Evolutionary conservation across 2,888 invertebrate genomes (phyloP), one percentile per base, ranked within the genome.

Genomic region (Odontothrips loti): DNA sequence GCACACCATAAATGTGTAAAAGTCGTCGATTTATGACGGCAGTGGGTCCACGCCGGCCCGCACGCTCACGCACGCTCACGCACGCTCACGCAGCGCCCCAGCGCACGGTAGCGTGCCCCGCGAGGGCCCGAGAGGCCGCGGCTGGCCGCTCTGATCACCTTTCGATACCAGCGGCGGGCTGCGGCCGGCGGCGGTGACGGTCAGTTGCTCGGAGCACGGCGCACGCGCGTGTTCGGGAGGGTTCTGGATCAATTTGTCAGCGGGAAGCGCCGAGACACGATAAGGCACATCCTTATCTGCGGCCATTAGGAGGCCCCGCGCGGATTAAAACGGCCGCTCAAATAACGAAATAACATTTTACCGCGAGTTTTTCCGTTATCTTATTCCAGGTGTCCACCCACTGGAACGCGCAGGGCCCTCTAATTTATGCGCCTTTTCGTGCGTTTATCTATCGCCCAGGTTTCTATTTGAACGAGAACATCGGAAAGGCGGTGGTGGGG

Each of bases 1-100:
- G 34, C 68, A 75, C 68, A 75, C 27, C 68, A 27, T 68, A 68
- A 68, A 68, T 68, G 68, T 68, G 68, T n/a, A 68, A 68, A 68
- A 68, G 68, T 68, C 58, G 58, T 58, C 58, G 58, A 68, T 68
- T 68, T 68, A 68, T 68, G 68, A 68, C 27, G 68, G 68, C 58
- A 75, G 27, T 2, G 68, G 34, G 34, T 6, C 34, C 34, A 43
- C 51, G 58, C 17, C 6, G 58, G 58, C 20, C 58, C 58, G 17
- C n/a, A n/a, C n/a, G n/a, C n/a, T n/a, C n/a, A 6, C 58, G 17
- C 58, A 58, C 58, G 3, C 11, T 15, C 58, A 58, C 58, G 51
- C 51, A 20, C 51, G 20, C 51, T 6, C 51, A 1, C 51, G 58
- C 58, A 58, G 58, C 15, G 15, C 17, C 34, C 6, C 6, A 43